Conservation (phyloP, 2,113 vertebrate species). For the Chaenocephalus aceratus region DNA sequence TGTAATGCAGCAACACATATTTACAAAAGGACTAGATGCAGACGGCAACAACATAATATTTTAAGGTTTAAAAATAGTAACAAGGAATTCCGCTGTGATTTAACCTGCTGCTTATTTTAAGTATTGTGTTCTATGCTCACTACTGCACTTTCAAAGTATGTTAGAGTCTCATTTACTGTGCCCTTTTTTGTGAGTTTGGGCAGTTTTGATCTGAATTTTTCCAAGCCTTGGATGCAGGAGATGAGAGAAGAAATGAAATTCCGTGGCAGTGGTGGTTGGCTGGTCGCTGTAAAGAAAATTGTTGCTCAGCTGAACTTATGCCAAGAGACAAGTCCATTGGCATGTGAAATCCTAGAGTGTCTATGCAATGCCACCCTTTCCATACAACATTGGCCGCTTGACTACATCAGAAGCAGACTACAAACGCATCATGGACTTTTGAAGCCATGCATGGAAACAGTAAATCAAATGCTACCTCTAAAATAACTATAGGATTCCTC, state of each 20-base stretch:
- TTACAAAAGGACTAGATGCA: background rate
- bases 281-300: slow-evolving; percentile 54
- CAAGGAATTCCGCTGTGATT: slow-evolving; percentile 3
- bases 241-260: slow-evolving; percentile 67
- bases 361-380: slow-evolving; percentile 33
- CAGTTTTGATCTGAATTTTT: slow-evolving; percentile 49
- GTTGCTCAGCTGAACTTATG: slow-evolving; percentile 51
- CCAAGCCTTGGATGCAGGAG: slow-evolving; percentile 35
- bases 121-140: background rate
- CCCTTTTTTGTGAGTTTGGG: slow-evolving; percentile 29
- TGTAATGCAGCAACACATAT: slow-evolving; percentile 18
- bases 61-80: slow-evolving; percentile 13
- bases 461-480: slow-evolving; percentile 33
- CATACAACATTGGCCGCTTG: slow-evolving; percentile 11
- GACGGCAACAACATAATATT: background rate
- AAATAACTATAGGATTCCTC: slow-evolving; percentile 25
- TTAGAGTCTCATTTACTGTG: background rate
- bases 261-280: slow-evolving; percentile 44
- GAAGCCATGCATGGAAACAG: slow-evolving; percentile 21
- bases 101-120: background rate
- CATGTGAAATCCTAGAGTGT: slow-evolving; percentile 45
- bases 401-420: slow-evolving; percentile 6
- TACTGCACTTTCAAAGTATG: background rate
- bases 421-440: slow-evolving; percentile 14
- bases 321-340: slow-evolving; percentile 54